A percentile compares a stretch with the other conserved stretches of the same genome.
Evolutionary conservation across 2,888 invertebrate genomes (phyloP).

Genomic region (Apotomis turbidana): DNA sequence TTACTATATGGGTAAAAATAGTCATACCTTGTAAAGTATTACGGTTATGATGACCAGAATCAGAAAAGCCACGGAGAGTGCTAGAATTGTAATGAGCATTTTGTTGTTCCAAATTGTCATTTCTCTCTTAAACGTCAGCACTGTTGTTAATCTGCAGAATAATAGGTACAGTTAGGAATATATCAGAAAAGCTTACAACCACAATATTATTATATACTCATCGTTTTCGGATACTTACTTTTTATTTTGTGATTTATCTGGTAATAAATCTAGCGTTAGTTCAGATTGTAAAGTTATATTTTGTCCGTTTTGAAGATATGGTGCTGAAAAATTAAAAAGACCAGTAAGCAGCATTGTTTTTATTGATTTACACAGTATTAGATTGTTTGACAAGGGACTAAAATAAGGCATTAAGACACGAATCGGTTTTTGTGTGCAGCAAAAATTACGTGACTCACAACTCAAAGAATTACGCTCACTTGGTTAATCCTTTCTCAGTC

Average conservation of each 20-base stretch:
- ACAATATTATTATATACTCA: too few species aligned
- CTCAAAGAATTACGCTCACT: too few species aligned
- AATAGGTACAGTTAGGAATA: too few species aligned
- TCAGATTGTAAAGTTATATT: slow-evolving; percentile 41
- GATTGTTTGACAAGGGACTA: too few species aligned
- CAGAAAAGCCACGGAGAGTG: slow-evolving; percentile 52
- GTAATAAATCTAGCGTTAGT: slow-evolving; percentile 44
- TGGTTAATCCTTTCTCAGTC: too few species aligned
- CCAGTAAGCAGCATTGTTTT: too few species aligned
- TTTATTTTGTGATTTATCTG: slow-evolving; percentile 31
- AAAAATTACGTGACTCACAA: too few species aligned
- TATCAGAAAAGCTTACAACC: too few species aligned
- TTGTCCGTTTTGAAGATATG: slow-evolving; percentile 28
- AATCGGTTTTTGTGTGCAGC: too few species aligned
- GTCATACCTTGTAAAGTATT: slow-evolving; percentile 56
- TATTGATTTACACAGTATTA: too few species aligned
- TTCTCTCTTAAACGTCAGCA: slow-evolving; percentile 50
- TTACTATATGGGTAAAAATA: too few species aligned
- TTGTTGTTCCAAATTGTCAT: slow-evolving; percentile 51
- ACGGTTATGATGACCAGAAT: slow-evolving; percentile 51
- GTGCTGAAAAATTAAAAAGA: slow-evolving; percentile 43
- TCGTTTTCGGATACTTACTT: slow-evolving; percentile 44
- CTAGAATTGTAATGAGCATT: slow-evolving; percentile 52
- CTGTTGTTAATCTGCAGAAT: slow-evolving; percentile 49
- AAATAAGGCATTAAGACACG: too few species aligned